Conservation (phyloP, 2,113 vertebrate species). For the Girardinichthys multiradiatus region DNA sequence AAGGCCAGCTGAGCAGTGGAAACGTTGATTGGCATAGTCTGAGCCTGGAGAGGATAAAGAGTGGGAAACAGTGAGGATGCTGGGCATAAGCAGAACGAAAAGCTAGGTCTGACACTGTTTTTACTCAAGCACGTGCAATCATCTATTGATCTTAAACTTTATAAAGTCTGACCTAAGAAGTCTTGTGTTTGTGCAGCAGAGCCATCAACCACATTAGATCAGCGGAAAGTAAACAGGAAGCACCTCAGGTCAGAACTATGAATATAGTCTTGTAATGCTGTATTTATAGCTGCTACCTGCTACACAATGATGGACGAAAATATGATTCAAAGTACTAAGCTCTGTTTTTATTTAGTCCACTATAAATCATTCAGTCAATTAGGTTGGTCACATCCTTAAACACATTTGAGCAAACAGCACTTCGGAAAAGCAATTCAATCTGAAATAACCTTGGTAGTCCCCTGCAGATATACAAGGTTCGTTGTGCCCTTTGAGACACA, state of each 20-base stretch:
- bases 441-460: not conserved
- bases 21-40: too few relatives aligned
- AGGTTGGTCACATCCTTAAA: too few relatives aligned
- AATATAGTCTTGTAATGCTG: not conserved
- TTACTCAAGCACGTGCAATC: too few relatives aligned
- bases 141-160: too few relatives aligned
- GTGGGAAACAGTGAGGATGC: not conserved
- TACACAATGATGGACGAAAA: not conserved
- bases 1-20: not conserved
- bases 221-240: not conserved
- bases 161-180: not conserved
- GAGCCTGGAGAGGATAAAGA: not conserved
- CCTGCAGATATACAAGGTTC: not conserved
- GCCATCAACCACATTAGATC: not conserved
- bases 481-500: conserved; percentile 2
- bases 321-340: not conserved
- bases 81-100: not conserved
- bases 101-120: too few relatives aligned
- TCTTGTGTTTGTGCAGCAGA: not conserved
- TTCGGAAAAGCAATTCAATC: not conserved
- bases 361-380: too few relatives aligned
- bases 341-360: not conserved
- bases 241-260: not conserved
- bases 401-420: too few relatives aligned
- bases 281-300: not conserved